These are phyloP conservation scores for Monoplex corrugatus DNA, from an alignment of 2,888 invertebrate species.

Conservation along the genomic window DNA sequence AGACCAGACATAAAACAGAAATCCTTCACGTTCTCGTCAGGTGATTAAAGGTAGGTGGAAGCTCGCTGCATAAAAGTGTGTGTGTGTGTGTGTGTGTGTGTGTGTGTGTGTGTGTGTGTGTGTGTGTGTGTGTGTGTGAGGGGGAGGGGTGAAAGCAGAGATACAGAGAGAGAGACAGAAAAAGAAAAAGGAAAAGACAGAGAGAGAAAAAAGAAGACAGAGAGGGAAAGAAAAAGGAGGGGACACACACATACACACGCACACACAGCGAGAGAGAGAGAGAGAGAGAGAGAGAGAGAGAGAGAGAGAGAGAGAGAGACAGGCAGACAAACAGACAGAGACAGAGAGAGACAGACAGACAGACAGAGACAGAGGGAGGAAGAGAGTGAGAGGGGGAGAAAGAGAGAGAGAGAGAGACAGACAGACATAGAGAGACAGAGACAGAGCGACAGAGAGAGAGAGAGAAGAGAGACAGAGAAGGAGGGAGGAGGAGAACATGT, in stretches of 20 bases:
- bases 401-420: too few relatives aligned
- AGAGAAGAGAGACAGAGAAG: not conserved
- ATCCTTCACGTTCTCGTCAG: not conserved
- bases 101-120: not conserved
- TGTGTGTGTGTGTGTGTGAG: not conserved
- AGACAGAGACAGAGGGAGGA: too few relatives aligned
- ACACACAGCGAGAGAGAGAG: not conserved
- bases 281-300: not conserved
- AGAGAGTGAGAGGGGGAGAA: too few relatives aligned
- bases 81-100: not conserved
- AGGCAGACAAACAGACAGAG: not conserved
- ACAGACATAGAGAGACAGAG: too few relatives aligned
- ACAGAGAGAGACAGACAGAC: not conserved
- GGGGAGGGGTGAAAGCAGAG: not conserved
- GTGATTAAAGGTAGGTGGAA: too few relatives aligned
- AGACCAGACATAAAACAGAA: constrained; percentile 3
- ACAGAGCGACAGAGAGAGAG: not conserved
- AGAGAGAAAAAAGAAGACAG: not conserved
- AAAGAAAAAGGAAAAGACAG: not conserved
- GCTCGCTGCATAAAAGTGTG: too few relatives aligned
- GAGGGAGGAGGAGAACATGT: not conserved
- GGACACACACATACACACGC: not conserved
- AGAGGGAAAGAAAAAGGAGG: not conserved
- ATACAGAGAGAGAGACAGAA: not conserved
- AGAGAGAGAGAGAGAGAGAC: too few relatives aligned